Evolutionary conservation across 1,140 invertebrate species (phyloP), one percentile per base, ranked within the genome.

Genomic region (Drosophila lini): DNA sequence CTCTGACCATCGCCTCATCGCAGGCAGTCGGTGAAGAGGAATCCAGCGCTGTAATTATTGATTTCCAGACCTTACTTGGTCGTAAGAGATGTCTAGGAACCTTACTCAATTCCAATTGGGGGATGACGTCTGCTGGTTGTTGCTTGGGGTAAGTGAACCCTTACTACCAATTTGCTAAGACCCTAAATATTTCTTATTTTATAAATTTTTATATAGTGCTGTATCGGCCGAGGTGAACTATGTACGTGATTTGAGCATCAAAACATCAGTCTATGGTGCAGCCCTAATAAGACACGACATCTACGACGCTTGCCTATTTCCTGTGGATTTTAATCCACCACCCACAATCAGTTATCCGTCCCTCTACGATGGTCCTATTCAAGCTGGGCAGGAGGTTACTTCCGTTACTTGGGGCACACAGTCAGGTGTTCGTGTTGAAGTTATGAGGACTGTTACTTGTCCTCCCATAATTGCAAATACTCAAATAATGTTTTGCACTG

Each of bases 401-500:
- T 5, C 25, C 25, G 5, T 28, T 5, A 28, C 25, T 28, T 28
- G 25, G 25, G 1, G 22, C 22, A 22, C 22, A 28, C 5, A 28
- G 25, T 5, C 5, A 28, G 25, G 25, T 28, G 25, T 28, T 28
- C 5, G 5, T 6, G 25, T 28, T 28, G 5, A 28, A 25, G 13
- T 25, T 47, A 25, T 25, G 13, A 3, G 1, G 6, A 10, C 15
- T 47, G 3, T 0, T 6, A 3, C 4, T 8, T 47, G 22, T 45
- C 1, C 3, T 1, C 0, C 11, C 1, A 1, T 1, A 1, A 7
- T 22, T 22, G 0, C 5, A 13, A 13, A 44, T 44, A 5, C 25
- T n/a, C n/a, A n/a, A 28, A 28, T 6, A 28, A 7, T 7, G 19
- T 22, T 45, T 13, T 45, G 42, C 19, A 45, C 41, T 2, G 16